Evolutionary conservation across 2,888 invertebrate genomes (phyloP).

Genomic region (Phorcus lineatus): DNA sequence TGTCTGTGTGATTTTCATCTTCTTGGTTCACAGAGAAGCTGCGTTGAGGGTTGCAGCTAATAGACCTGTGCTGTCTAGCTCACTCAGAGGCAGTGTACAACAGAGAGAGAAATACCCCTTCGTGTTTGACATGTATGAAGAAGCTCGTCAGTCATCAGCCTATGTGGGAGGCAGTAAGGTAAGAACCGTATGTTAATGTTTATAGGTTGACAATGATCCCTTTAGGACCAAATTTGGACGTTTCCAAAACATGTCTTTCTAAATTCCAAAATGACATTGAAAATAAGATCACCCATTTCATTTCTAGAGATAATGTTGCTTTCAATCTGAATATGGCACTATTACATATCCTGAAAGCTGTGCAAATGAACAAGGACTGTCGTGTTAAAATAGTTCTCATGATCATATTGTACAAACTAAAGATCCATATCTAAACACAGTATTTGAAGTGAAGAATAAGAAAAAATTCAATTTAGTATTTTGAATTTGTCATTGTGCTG

Average conservation of each 20-base stretch:
- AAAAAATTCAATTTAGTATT: no score
- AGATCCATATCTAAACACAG: not conserved
- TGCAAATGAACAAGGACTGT: no score
- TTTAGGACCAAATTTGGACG: no score
- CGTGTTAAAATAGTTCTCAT: no score
- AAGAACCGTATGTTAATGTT: not conserved
- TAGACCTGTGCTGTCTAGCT: slow-evolving; percentile 63
- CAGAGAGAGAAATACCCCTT: slow-evolving; percentile 82
- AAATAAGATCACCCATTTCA: no score
- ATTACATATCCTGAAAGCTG: no score
- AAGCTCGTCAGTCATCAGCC: slow-evolving; percentile 83
- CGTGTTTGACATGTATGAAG: slow-evolving; percentile 88
- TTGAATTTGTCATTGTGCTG: no score
- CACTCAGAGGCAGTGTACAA: slow-evolving; percentile 70
- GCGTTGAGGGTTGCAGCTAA: slow-evolving; percentile 70
- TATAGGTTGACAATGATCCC: not conserved
- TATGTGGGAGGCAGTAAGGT: slow-evolving; percentile 86
- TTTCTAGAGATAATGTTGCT: no score
- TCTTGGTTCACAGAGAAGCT: slow-evolving; percentile 74
- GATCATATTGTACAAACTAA: not conserved
- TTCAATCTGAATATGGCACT: no score
- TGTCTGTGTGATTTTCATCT: not conserved
- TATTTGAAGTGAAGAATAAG: no score
- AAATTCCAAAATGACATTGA: no score
- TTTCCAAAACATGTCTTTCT: no score